phyloP scores from a whole-genome alignment of 2,113 vertebrate genomes.

The Strigops habroptila region DNA sequence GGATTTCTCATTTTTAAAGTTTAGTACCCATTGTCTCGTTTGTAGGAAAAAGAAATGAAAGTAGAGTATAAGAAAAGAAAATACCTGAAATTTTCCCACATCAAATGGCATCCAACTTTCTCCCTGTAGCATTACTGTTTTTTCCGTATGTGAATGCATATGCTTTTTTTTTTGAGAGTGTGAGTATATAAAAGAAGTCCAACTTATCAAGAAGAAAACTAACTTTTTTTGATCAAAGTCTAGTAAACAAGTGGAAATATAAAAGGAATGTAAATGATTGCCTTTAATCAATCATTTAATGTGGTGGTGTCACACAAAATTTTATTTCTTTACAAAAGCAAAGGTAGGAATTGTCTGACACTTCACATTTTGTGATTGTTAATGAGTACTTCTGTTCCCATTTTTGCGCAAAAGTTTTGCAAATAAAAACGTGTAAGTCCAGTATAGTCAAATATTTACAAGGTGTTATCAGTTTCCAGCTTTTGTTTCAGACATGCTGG shows the following conservation, averaged over 20 bases:
- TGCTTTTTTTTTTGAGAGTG: not conserved
- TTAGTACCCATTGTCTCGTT: not conserved
- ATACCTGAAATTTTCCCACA: not conserved
- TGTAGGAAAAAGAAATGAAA: not conserved
- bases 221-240: constrained; percentile 27
- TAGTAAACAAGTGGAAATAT: not conserved
- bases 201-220: not conserved
- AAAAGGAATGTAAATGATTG: constrained; percentile 1
- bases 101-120: not conserved
- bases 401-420: not conserved
- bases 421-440: not conserved
- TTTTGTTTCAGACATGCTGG: not conserved
- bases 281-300: constrained; percentile 34
- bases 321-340: not conserved
- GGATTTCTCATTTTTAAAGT: not conserved
- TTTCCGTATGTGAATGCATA: not conserved
- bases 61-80: not conserved
- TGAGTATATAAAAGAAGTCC: not conserved
- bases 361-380: not conserved
- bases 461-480: not conserved
- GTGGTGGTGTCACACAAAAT: not conserved
- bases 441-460: not conserved
- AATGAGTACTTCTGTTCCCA: not conserved
- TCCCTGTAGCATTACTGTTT: not conserved
- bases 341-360: not conserved